These are phyloP conservation scores for Bathynomus jamesi DNA, from an alignment of 1,140 invertebrate species.

Conservation along the genomic window DNA sequence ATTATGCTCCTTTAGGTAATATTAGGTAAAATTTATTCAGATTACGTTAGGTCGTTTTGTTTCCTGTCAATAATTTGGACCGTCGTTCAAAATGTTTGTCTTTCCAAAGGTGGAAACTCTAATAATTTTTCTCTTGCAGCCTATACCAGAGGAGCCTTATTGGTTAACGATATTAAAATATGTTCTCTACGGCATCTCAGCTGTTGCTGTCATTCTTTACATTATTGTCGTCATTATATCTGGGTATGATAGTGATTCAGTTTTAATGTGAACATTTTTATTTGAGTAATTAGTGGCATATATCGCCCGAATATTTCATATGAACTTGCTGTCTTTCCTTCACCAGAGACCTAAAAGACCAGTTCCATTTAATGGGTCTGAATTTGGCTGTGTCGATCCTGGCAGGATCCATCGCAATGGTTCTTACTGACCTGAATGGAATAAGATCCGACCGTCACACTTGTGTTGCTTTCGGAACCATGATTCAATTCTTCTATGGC, in stretches of 20 bases:
- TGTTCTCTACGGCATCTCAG: constrained; percentile 32
- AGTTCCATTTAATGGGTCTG: constrained; percentile 40
- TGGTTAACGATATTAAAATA: constrained; percentile 36
- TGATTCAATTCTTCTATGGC: constrained; percentile 40
- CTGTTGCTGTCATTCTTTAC: constrained; percentile 34
- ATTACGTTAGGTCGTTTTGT: too few relatives aligned
- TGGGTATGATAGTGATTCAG: constrained; percentile 7
- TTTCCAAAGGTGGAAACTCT: too few relatives aligned
- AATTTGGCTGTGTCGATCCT: constrained; percentile 37
- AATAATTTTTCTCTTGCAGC: constrained; percentile 22
- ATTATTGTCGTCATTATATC: constrained; percentile 23
- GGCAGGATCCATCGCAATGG: constrained; percentile 35
- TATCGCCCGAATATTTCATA: too few relatives aligned
- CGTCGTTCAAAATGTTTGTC: too few relatives aligned
- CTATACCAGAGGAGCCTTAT: constrained; percentile 16
- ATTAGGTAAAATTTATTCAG: too few relatives aligned
- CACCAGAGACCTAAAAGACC: constrained; percentile 39
- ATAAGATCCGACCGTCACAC: constrained; percentile 26
- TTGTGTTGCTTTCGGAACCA: constrained; percentile 39
- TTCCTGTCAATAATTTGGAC: too few relatives aligned
- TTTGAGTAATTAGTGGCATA: background rate
- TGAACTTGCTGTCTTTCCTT: too few relatives aligned
- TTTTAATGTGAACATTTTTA: background rate
- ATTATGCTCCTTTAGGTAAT: too few relatives aligned
- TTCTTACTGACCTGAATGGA: constrained; percentile 34